Evolutionary conservation across 1,140 invertebrate genomes (phyloP).

Genomic region (Trichonephila clavipes): DNA sequence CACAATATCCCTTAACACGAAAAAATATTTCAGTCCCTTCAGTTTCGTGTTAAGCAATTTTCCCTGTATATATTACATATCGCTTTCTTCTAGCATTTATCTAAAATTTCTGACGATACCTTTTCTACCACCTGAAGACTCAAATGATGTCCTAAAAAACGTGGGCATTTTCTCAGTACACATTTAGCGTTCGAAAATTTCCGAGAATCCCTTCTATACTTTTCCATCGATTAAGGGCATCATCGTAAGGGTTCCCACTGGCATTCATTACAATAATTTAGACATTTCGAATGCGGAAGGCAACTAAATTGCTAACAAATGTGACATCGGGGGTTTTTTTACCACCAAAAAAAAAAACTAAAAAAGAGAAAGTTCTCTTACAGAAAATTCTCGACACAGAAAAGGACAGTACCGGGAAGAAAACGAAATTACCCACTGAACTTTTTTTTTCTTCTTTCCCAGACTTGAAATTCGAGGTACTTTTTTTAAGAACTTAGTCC

Average conservation of each 20-base stretch:
- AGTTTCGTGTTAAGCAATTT: too few relatives aligned
- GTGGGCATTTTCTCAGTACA: not conserved
- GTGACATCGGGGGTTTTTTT: not conserved
- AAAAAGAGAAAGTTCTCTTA: not conserved
- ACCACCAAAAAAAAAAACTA: not conserved
- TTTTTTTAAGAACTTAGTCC: not conserved
- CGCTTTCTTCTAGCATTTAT: too few relatives aligned
- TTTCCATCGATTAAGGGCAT: not conserved
- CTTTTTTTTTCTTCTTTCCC: not conserved
- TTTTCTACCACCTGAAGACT: too few relatives aligned
- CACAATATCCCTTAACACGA: too few relatives aligned
- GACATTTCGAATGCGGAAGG: conserved; percentile 41
- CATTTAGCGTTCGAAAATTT: not conserved
- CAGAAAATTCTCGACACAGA: not conserved
- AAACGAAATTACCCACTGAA: conserved; percentile 6
- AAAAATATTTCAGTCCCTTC: too few relatives aligned
- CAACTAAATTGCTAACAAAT: conserved; percentile 26
- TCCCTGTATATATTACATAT: too few relatives aligned
- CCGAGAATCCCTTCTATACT: not conserved
- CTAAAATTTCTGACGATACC: too few relatives aligned
- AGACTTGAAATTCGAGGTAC: not conserved
- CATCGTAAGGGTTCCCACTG: not conserved
- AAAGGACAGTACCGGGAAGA: not conserved
- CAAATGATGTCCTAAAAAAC: not conserved
- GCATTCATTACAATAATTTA: conserved; percentile 45